phyloP scores from a whole-genome alignment of 35 echinoderm and acorn worm species.

The Eucidaris tribuloides region DNA sequence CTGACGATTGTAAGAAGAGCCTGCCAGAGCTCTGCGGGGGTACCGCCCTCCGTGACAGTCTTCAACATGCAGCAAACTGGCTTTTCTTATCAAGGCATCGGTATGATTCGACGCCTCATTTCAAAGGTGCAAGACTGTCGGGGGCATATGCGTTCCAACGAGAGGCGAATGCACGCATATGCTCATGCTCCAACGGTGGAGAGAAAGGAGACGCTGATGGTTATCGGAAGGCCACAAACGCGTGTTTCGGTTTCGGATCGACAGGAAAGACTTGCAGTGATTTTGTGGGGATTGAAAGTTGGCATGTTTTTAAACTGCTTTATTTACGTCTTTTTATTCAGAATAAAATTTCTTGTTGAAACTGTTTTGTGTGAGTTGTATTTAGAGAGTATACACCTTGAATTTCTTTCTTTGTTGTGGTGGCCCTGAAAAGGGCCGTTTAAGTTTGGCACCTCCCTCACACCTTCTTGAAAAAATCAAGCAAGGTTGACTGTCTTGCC shows the following conservation, averaged over 20 bases:
- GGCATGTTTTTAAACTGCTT: too few relatives aligned
- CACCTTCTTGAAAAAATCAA: neutral
- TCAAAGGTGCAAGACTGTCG: neutral
- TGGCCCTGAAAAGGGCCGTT: conserved; percentile 28
- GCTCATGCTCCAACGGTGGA: neutral
- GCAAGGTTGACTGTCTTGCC: neutral
- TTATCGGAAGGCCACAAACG: conserved; percentile 17
- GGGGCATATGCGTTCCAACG: conserved; percentile 13
- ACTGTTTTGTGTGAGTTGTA: too few relatives aligned
- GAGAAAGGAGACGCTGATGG: neutral
- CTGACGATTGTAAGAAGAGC: conserved; percentile 36
- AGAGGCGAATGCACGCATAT: conserved; percentile 3
- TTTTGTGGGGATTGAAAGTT: too few relatives aligned
- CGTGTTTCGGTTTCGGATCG: neutral
- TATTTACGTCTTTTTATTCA: too few relatives aligned
- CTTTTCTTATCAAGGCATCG: neutral
- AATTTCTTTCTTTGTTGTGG: too few relatives aligned
- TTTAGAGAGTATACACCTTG: too few relatives aligned
- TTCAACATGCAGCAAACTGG: conserved; percentile 49
- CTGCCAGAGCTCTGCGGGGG: neutral
- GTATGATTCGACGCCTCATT: neutral
- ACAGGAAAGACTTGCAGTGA: conserved; percentile 2
- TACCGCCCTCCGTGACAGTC: conserved; percentile 9
- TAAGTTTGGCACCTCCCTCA: neutral
- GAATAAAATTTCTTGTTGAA: too few relatives aligned